Evolutionary conservation across 2,113 vertebrate genomes (phyloP).

Genomic region (Zootoca vivipara): DNA sequence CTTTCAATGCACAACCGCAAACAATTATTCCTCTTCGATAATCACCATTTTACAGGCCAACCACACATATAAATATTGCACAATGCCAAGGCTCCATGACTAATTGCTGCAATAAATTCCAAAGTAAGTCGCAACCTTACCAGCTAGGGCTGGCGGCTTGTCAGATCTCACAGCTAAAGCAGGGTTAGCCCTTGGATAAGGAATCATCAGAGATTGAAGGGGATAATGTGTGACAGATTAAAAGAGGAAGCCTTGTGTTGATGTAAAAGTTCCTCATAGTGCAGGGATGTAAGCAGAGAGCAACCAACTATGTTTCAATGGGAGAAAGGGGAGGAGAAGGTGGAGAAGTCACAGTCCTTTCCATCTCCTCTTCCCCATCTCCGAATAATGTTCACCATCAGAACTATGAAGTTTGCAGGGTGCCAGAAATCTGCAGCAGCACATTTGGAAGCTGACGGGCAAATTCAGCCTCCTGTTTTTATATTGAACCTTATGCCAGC

Average conservation of each 20-base stretch:
- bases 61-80: conserved; percentile 67
- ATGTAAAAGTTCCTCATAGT: not conserved
- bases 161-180: conserved; percentile 18
- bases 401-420: not conserved
- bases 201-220: not conserved
- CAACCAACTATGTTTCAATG: not conserved
- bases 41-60: conserved; percentile 70
- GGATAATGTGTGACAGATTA: not conserved
- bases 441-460: not conserved
- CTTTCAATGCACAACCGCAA: conserved; percentile 55
- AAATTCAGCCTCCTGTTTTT: not conserved
- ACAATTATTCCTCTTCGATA: conserved; percentile 72
- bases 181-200: conserved; percentile 23
- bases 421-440: not conserved
- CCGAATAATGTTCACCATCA: not conserved
- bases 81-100: conserved; percentile 52
- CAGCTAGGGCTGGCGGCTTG: conserved; percentile 50
- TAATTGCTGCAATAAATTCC: conserved; percentile 70
- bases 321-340: not conserved
- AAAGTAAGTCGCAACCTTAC: conserved; percentile 39
- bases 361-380: not conserved
- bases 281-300: not conserved
- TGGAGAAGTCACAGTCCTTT: not conserved
- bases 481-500: too few relatives aligned
- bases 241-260: not conserved